phyloP scores from a whole-genome alignment of 2,113 vertebrate species.

The Spea bombifrons region DNA sequence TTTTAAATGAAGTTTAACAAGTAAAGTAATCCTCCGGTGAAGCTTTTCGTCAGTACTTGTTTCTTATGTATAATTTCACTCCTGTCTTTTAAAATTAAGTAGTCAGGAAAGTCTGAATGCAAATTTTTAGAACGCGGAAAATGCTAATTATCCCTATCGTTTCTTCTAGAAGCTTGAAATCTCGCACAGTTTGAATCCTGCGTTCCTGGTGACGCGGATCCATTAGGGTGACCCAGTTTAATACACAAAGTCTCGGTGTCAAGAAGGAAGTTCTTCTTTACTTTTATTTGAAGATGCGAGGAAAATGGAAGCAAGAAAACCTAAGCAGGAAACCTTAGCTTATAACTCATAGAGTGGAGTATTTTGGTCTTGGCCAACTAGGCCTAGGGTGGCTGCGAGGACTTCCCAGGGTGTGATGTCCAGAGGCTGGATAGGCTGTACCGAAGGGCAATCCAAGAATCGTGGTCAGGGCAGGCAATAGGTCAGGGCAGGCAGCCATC shows the following conservation, averaged over 20 bases:
- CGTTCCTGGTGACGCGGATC: constrained; percentile 6
- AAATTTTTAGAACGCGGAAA: constrained; percentile 21
- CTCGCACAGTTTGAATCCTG: constrained; percentile 13
- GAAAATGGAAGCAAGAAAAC: too few relatives aligned
- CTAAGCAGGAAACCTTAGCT: too few relatives aligned
- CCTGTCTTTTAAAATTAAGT: constrained; percentile 37
- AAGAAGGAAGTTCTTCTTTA: background rate
- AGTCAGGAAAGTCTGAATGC: constrained; percentile 37
- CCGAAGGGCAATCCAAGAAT: too few relatives aligned
- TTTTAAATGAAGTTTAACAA: constrained; percentile 38
- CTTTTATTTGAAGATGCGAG: background rate
- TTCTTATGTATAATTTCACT: constrained; percentile 10
- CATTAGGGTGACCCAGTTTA: constrained; percentile 18
- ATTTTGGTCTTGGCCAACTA: too few relatives aligned
- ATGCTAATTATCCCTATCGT: constrained; percentile 19
- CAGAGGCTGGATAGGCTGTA: too few relatives aligned
- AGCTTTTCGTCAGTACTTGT: background rate
- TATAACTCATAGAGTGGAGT: too few relatives aligned
- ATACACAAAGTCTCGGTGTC: background rate
- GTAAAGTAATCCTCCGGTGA: constrained; percentile 23
- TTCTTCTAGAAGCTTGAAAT: constrained; percentile 18
- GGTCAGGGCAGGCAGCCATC: too few relatives aligned
- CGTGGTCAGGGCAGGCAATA: too few relatives aligned
- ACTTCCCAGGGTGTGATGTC: too few relatives aligned
- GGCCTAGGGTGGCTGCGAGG: too few relatives aligned